Evolutionary conservation across 1,140 invertebrate species (phyloP).

Genomic region (Solenopsis fugax): DNA sequence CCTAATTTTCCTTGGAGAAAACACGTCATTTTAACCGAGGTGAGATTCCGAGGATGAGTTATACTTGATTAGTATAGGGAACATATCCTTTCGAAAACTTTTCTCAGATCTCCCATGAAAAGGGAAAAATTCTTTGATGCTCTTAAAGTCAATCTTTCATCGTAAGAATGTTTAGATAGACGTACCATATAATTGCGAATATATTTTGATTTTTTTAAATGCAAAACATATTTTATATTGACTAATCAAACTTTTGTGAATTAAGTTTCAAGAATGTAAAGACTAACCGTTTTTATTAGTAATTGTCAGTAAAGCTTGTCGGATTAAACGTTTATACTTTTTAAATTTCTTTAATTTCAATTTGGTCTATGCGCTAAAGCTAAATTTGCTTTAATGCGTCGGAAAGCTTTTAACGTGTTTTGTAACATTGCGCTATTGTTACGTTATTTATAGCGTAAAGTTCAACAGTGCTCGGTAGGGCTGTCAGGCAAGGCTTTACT

Average conservation of each 20-base stretch:
- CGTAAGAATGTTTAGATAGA: neutral
- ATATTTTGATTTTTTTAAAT: neutral
- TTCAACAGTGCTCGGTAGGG: conserved; percentile 18
- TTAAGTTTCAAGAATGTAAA: neutral
- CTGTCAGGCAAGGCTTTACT: neutral
- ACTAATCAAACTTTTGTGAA: neutral
- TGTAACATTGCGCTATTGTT: conserved; percentile 25
- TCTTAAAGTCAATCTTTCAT: neutral
- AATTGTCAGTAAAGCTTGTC: neutral
- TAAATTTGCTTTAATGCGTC: conserved; percentile 5
- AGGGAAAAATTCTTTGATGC: neutral
- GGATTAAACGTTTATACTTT: neutral
- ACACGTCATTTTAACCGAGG: neutral
- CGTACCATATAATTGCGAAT: neutral
- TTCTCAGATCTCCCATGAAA: neutral
- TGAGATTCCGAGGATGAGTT: neutral
- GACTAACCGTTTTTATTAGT: neutral
- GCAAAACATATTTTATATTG: neutral
- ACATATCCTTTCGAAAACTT: neutral
- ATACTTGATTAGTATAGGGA: neutral
- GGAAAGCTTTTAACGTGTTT: conserved; percentile 24
- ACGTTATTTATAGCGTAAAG: conserved; percentile 44
- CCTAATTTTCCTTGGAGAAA: neutral
- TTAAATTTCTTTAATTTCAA: conserved; percentile 14
- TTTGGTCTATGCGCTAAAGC: neutral